These are phyloP conservation scores for Carcina quercana DNA, from an alignment of 2,888 invertebrate genomes.

Conservation along the genomic window DNA sequence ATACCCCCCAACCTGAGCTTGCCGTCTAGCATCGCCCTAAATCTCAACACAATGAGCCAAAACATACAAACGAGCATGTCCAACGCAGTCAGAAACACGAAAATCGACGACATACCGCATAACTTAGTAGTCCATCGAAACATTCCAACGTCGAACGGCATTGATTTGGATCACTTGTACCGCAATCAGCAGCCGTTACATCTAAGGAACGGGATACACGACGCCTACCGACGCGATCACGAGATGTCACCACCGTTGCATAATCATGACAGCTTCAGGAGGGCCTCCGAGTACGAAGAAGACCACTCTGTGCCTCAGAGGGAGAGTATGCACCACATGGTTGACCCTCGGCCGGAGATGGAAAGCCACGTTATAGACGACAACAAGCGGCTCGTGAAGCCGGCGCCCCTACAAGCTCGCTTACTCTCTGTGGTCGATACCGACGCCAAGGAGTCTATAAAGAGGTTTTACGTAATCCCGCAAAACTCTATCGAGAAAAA, in stretches of 20 bases:
- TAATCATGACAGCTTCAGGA: slow-evolving; percentile 54
- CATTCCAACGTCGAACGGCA: slow-evolving; percentile 48
- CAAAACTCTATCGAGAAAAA: slow-evolving; percentile 73
- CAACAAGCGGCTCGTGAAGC: slow-evolving; percentile 56
- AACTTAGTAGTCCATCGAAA: slow-evolving; percentile 51
- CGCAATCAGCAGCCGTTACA: slow-evolving; percentile 31
- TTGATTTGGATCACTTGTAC: slow-evolving; percentile 50
- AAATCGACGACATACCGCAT: slow-evolving; percentile 46
- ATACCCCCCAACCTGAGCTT: slow-evolving; percentile 40
- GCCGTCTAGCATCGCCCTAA: slow-evolving; percentile 49
- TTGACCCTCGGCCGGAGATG: slow-evolving; percentile 39
- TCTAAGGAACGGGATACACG: slow-evolving; percentile 54
- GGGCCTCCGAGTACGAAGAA: slow-evolving; percentile 58
- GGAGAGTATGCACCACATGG: slow-evolving; percentile 35
- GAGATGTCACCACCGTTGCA: slow-evolving; percentile 46
- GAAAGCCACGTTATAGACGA: slow-evolving; percentile 52
- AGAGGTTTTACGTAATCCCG: slow-evolving; percentile 61
- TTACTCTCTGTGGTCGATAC: slow-evolving; percentile 50
- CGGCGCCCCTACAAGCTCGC: slow-evolving; percentile 56
- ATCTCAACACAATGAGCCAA: slow-evolving; percentile 36
- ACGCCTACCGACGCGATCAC: slow-evolving; percentile 41
- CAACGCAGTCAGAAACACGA: slow-evolving; percentile 40
- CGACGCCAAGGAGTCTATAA: slow-evolving; percentile 48
- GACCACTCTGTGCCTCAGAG: slow-evolving; percentile 44
- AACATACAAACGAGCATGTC: slow-evolving; percentile 41